phyloP scores from a whole-genome alignment of 2,797 vertebrate genomes.

The Petrocephalus sullivani region DNA sequence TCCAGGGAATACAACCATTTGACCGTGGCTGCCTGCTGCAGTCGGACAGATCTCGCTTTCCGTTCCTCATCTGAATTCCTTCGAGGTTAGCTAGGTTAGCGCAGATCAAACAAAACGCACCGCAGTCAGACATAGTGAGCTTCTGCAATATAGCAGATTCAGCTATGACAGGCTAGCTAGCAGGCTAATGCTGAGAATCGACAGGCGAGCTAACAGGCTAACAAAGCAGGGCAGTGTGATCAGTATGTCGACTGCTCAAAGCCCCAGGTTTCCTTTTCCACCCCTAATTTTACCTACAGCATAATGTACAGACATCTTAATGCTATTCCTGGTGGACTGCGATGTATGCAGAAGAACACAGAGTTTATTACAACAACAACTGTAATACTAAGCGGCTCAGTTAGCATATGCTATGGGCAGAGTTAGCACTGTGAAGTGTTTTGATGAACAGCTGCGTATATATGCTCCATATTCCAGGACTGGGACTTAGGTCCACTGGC shows the following conservation, averaged over 20 bases:
- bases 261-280: background rate
- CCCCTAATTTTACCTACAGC: background rate
- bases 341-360: background rate
- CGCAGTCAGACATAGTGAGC: background rate
- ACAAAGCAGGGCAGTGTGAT: background rate
- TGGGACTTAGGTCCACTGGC: background rate
- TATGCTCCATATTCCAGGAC: background rate
- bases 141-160: background rate
- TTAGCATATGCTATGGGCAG: background rate
- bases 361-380: background rate
- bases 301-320: background rate
- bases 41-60: background rate
- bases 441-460: background rate
- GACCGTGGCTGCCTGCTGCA: background rate
- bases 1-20: background rate
- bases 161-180: background rate
- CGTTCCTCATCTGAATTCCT: background rate
- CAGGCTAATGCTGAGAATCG: background rate
- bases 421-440: background rate
- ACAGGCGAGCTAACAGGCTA: background rate
- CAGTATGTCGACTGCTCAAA: background rate
- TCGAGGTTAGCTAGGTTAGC: background rate
- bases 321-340: background rate
- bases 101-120: background rate
- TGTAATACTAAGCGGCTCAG: background rate